Base-by-base conservation (phyloP, 2,113 vertebrate genomes). In the Megaleporinus macrocephalus region DNA sequence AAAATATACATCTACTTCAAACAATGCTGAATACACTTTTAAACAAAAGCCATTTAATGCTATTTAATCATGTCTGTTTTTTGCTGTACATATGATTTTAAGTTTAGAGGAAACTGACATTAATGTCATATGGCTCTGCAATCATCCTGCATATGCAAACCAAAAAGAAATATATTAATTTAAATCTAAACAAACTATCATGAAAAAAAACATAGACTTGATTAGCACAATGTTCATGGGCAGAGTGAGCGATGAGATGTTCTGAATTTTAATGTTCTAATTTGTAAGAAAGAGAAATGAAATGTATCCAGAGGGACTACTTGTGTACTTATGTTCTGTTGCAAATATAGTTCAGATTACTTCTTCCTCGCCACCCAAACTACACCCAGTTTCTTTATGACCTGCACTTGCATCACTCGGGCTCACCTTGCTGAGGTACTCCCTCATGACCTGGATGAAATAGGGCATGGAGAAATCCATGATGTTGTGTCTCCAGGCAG, bases 391-490 rank as follows among this genome's bases (percentile, higher is more conserved):
- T 51, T 49, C 9, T 6, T 49, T 4, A 61, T 10, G 57, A 41
- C 1, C 16, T 30, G n/a, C 66, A n/a, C 20, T 22, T 44, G 33
- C 66, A n/a, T 69, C 36, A 69, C 66, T 11, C 30, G 36, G 29
- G 18, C 93, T 95, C 95, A 99, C 98, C 98, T 99, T 99, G 89
- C 91, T 92, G 91, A 99, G 95, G 87, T 99, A 99, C 49, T 99
- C 98, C 91, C 98, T 98, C 98, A 98, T 99, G 94, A 99, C 98
- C 94, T 99, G 98, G 92, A 99, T 99, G 88, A 99, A 99, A 90
- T 99, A 99, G 33, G 98, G 98, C 98, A 99, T 99, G 93, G 98
- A 98, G 91, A 99, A 99, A 91, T 99, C 98, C 97, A 99, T 99
- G 91, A 99, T 96, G 93, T 99, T 99, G 94, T 99, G 98, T 90